These are phyloP conservation scores for Enteromius unitaeniatus DNA, from an alignment of 2,797 vertebrate species.

Conservation along the genomic window DNA sequence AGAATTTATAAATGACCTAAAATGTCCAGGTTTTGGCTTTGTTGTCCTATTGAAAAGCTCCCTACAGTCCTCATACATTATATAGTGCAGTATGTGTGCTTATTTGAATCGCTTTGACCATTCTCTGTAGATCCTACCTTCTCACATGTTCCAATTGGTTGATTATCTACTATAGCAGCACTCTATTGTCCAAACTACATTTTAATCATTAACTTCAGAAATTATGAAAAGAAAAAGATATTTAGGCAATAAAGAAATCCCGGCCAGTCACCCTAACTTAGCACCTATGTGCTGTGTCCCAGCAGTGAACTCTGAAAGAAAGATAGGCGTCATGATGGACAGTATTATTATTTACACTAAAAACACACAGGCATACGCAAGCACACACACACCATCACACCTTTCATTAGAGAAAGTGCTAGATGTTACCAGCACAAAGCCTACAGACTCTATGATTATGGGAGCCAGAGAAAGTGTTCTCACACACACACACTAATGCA, in stretches of 20 bases:
- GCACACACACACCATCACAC: not conserved
- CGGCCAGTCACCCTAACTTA: not conserved
- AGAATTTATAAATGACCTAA: not conserved
- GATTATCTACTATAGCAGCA: not conserved
- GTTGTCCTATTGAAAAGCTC: not conserved
- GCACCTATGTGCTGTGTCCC: not conserved
- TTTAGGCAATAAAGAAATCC: not conserved
- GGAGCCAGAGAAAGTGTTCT: constrained; percentile 16
- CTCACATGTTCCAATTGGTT: not conserved
- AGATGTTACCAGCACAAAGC: constrained; percentile 1
- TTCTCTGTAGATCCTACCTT: not conserved
- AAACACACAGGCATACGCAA: not conserved
- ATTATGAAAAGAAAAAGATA: not conserved
- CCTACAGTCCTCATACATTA: not conserved
- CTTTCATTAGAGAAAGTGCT: not conserved
- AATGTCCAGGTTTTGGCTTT: not conserved
- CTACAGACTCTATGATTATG: constrained; percentile 5
- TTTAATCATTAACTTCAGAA: not conserved
- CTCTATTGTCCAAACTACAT: not conserved
- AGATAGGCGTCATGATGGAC: not conserved
- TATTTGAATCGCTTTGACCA: not conserved
- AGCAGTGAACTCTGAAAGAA: constrained; percentile 8
- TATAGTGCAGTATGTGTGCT: not conserved
- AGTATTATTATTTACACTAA: constrained; percentile 33
- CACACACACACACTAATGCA: not conserved